Conservation (phyloP, 2,113 vertebrate species). For the Alces alces region DNA sequence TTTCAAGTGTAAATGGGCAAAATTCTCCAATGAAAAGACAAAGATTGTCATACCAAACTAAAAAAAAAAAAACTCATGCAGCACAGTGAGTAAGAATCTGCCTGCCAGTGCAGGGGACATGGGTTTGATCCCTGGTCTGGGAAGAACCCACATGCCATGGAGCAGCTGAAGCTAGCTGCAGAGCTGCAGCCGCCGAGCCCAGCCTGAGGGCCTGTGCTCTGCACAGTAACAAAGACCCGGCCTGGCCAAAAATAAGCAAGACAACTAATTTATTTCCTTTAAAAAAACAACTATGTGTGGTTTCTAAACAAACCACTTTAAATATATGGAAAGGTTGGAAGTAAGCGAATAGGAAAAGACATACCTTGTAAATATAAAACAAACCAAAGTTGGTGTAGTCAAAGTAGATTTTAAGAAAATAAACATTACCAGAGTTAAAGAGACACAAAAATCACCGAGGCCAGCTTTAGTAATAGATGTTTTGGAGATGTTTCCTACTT, state of each 20-base stretch:
- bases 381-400: not conserved
- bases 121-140: not conserved
- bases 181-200: accelerated
- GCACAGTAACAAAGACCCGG: not conserved
- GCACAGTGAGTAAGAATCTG: not conserved
- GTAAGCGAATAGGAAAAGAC: not conserved
- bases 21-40: not conserved
- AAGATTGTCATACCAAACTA: not conserved
- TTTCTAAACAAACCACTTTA: not conserved
- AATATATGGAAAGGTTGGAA: not conserved
- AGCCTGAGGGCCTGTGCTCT: not conserved
- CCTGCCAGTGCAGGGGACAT: not conserved
- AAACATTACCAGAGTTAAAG: not conserved
- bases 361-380: not conserved
- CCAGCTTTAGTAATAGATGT: not conserved
- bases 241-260: not conserved
- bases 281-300: not conserved
- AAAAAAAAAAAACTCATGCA: not conserved
- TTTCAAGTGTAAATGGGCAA: not conserved
- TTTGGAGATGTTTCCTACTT: not conserved
- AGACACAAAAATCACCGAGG: accelerated
- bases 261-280: not conserved
- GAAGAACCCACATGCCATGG: not conserved
- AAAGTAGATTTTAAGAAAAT: not conserved
- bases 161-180: not conserved